Base-by-base conservation (phyloP, 2,888 invertebrate genomes). In the Gonocerus acuteangulatus region DNA sequence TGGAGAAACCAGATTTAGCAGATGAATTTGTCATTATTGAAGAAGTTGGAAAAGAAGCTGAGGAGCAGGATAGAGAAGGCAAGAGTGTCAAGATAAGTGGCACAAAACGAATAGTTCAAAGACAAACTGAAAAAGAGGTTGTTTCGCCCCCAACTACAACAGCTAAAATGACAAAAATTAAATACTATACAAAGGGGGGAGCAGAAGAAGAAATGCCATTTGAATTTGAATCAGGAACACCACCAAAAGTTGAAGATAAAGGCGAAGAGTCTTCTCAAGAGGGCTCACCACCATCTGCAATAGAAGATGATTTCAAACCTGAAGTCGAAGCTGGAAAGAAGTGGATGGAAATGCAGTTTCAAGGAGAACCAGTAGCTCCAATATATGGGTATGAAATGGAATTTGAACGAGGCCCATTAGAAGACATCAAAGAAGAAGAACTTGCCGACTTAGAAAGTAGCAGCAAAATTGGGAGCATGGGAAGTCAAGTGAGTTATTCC, bases 361-460 rank as follows among this genome's bases (percentile, higher is more conserved):
- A 87, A 74, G 85, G 85, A 48, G 79, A 80, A 64, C 76, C 79
- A 1, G 77, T 78, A 1, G 80, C 86, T 68, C 78, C 83, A 47
- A 76, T 78, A 60, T 77, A 83, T 63, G 79, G 81, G 1, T 85
- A 84, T 70, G 85, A 85, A 61, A 86, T 89, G 72, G 90, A 90
- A 67, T 86, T 87, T 66, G 88, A 89, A 70, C 79, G 89, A 63
- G 86, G 89, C 15, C 86, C 90, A 2, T 74, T 93, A 42, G 93
- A 93, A 76, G 93, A 94, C 70, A 93, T 92, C 45, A 91, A 92
- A 75, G 91, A 92, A 73, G 93, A 94, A 74, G 94, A 94, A 75
- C 81, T 86, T 71, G 89, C 89, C 54, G 90, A 90, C 71, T 87
- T 90, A 71, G 89, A 91, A 72, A 79, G 80, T 15, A 87, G 83